Base-by-base conservation (phyloP, 2,797 vertebrate genomes). In the Aldrovandia affinis region DNA sequence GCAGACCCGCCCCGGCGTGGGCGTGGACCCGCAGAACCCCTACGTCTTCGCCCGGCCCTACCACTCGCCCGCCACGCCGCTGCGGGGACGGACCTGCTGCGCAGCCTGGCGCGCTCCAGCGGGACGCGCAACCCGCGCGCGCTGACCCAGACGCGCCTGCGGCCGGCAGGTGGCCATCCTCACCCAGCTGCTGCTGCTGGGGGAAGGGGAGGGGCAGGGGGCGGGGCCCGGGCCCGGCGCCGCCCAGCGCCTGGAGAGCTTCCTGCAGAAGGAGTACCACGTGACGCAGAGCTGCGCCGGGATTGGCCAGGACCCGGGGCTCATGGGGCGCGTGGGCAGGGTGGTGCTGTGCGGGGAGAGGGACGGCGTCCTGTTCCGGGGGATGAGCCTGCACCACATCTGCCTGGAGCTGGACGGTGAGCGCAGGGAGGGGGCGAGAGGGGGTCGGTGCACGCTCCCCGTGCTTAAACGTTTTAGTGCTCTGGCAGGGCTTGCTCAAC, bases 321-420 rank as follows among this genome's bases (percentile, higher is more conserved):
- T 96, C 85, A 96, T 96, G 96, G 95, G 94, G 7, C 88, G 95
- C 77, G 95, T 96, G 78, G 96, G 94, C 59, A 88, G 96, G 14
- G 96, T 96, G 0, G 95, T 96, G 44, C 93, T 96, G 7, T 96
- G 95, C 36, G 96, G 95, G 39, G 96, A 96, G 89, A 92, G 95
- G 85, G 95, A 96, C 8, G 96, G 96, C 14, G 95, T 96, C 12
- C 90, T 96, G 84, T 96, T 96, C 89, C 92, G 94, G 87, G 96
- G 96, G 79, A 96, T 96, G 96, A 96, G 95, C 89, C 92, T 96
- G 57, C 95, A 96, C 89, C 95, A 96, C 89, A 96, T 96, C 92
- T 96, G 96, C 88, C 89, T 96, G 89, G 96, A 96, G 84, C 91
- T 96, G 85, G 96, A 96, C 50, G 96, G 96, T 96, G 85, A 94